Conservation (phyloP, 2,113 vertebrate species). For the Eupsittula cactorum region DNA sequence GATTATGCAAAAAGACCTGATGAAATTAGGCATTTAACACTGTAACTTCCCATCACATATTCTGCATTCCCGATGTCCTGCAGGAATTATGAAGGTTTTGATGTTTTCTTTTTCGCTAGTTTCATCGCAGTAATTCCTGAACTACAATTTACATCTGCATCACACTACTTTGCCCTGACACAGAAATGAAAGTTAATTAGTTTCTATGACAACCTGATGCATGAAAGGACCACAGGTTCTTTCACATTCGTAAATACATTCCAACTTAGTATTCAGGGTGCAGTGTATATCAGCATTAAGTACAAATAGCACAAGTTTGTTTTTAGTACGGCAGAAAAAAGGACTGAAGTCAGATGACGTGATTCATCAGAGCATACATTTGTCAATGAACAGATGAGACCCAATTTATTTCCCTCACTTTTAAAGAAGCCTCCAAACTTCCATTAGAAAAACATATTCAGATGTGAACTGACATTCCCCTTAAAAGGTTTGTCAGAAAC, state of each 20-base stretch:
- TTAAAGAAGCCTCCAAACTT: conserved; percentile 46
- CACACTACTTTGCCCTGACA: conserved; percentile 71
- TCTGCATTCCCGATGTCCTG: conserved; percentile 29
- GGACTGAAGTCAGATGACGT: conserved; percentile 62
- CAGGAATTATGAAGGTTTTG: conserved; percentile 65
- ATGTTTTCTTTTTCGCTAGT: conserved; percentile 42
- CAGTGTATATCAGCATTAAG: conserved; percentile 67
- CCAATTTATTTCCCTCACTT: conserved; percentile 7
- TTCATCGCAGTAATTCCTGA: conserved; percentile 68
- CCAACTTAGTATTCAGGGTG: conserved; percentile 72
- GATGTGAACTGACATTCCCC: neutral
- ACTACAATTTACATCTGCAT: conserved; percentile 74
- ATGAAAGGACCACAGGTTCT: conserved; percentile 75
- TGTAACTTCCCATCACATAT: conserved; percentile 11
- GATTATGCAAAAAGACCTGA: conserved; percentile 40
- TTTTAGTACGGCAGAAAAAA: conserved; percentile 66
- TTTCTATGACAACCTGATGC: conserved; percentile 79
- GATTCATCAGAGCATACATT: conserved; percentile 51
- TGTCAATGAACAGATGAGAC: conserved; percentile 55
- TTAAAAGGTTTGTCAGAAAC: neutral
- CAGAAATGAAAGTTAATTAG: conserved; percentile 81
- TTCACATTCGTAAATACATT: conserved; percentile 75
- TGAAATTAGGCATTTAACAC: conserved; percentile 54
- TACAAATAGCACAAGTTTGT: conserved; percentile 72
- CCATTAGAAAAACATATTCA: neutral